Evolutionary conservation across 2,797 vertebrate genomes (phyloP), one percentile per base, ranked within the genome.

Genomic region (Cetoscarus ocellatus): DNA sequence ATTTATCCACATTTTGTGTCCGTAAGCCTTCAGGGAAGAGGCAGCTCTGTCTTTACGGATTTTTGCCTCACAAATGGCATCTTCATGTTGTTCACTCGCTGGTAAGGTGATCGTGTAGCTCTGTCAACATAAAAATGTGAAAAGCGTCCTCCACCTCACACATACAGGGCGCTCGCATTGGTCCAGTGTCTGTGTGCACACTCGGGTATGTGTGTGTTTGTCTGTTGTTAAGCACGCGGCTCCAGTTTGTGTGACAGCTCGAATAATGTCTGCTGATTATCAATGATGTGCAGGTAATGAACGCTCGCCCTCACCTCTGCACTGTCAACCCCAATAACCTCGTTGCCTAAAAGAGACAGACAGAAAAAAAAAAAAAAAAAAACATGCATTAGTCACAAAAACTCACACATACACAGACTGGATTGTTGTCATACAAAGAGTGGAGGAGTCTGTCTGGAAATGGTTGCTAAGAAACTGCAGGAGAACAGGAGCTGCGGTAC

Each of bases 211-310:
- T 40, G 50, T 17, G n/a, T 19, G 35, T 7, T 5, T 34, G 35
- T 60, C 57, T 18, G 0, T 44, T 68, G 84, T 96, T 89, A 98
- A 17, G 82, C 94, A 5, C 97, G 94, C 0, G 98, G 97, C 93
- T 99, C 97, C 84, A 99, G 96, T 92, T 97, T 95, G 94, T 98
- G 97, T 0, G 98, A 99, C 70, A 99, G 96, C 88, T 98, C 96
- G 5, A 99, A 99, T 51, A 99, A 95, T 73, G 96, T 96, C 92
- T 98, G 97, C 90, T 99, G 97, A 97, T 96, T 98, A 94, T 99
- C 98, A 3, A 99, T 99, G 88, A 99, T 94, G 40, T 96, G 96
- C 84, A 99, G 94, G 90, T 96, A 95, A 68, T 97, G 95, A 51
- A 97, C 82, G 8, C 96, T 97, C 70, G 96, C 91, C 80, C 95